Evolutionary conservation across 2,888 invertebrate genomes (phyloP), one percentile per base, ranked within the genome.

Genomic region (Diogma glabrata): DNA sequence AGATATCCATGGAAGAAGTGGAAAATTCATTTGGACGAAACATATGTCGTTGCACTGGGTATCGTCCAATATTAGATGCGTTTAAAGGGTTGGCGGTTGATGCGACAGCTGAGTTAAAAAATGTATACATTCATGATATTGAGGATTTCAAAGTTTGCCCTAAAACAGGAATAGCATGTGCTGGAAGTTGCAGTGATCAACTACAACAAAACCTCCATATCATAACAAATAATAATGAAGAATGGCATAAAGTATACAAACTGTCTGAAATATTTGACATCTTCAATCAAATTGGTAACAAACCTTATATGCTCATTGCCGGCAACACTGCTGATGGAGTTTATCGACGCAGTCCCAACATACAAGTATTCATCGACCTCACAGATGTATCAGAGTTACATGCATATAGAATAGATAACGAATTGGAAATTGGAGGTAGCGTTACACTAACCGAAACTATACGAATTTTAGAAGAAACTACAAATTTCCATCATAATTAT

Each of bases 291-390:
- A 70, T 75, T 57, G 70, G 72, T 1, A 57, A 67, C 26, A 63
- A 67, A 5, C 70, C 67, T 22, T 84, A 81, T 58, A 72, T 76
- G 57, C 62, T 87, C 1, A 75, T 86, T 3, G 82, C 81, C 19
- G 87, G 87, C 20, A 86, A 87, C 61, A 87, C 87, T 2, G 84
- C 82, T 4, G 78, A 77, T 67, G 87, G 75, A 23, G 73, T 76
- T 6, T 76, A 69, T 55, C 70, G 73, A 54, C 63, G 66, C 40
- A 55, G 59, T 12, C 58, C 64, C 2, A 70, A 74, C 14, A 72
- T 74, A 24, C 67, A 73, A 46, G 62, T 75, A 1, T 74, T 76
- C 51, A 77, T 85, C 48, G 83, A 84, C 58, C 72, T 84, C 36
- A 75, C 75, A 1, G 71, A 73, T 4, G 74, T 84, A 26, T 66